phyloP scores from a whole-genome alignment of 1,140 invertebrate genomes.

The Drosophila guanche region DNA sequence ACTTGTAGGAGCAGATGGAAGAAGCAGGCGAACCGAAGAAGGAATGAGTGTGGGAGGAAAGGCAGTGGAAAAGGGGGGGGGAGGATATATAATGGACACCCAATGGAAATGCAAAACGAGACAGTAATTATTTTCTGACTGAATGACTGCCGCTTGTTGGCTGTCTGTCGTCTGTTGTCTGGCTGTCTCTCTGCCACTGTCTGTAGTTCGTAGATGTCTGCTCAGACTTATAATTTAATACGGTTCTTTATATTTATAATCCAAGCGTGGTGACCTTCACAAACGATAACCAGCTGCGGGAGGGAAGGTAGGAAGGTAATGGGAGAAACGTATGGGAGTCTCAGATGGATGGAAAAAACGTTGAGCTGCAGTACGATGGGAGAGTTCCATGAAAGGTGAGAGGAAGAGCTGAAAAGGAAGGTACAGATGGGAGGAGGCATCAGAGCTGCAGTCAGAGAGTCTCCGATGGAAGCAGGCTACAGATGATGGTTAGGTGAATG shows the following conservation, averaged over 20 bases:
- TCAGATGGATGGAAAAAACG: too few relatives aligned
- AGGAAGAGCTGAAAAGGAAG: too few relatives aligned
- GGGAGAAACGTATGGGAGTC: too few relatives aligned
- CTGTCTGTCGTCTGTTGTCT: constrained; percentile 15
- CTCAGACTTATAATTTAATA: constrained; percentile 58
- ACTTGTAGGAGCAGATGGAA: too few relatives aligned
- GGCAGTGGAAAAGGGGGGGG: not conserved
- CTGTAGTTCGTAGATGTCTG: constrained; percentile 4
- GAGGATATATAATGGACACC: not conserved
- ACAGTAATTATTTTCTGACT: constrained; percentile 41
- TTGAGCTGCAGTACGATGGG: too few relatives aligned
- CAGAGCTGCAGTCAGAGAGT: not conserved
- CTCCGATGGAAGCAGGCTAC: too few relatives aligned
- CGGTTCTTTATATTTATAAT: constrained; percentile 66
- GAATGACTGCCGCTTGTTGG: constrained; percentile 9
- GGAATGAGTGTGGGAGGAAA: not conserved
- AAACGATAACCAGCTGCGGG: constrained; percentile 32
- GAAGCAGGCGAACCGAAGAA: not conserved
- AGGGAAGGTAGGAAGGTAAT: not conserved
- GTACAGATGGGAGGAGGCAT: not conserved
- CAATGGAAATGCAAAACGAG: constrained; percentile 30
- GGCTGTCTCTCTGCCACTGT: constrained; percentile 13
- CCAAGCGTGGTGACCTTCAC: constrained; percentile 59
- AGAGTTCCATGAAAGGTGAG: too few relatives aligned
- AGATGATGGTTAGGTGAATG: too few relatives aligned